A percentile compares a stretch with the other conserved stretches of the same genome.
These are phyloP conservation scores for Euglossa dilemma DNA, from an alignment of 1,140 invertebrate species.

Conservation along the genomic window DNA sequence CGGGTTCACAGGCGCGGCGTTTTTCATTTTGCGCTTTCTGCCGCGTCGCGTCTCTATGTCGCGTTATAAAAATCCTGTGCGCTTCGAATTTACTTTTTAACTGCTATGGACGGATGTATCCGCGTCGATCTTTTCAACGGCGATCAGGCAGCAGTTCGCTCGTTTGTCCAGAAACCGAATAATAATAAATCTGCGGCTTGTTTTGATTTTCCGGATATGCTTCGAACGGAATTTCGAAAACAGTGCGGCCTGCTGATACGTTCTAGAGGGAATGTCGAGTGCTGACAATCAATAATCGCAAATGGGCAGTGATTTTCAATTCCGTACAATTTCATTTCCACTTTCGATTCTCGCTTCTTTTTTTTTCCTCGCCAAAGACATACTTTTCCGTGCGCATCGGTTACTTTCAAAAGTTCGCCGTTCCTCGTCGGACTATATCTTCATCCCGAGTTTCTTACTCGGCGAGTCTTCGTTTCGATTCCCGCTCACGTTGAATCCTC, in stretches of 20 bases:
- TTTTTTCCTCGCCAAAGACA: background rate
- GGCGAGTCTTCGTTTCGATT: background rate
- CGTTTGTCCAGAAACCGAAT: conserved; percentile 2
- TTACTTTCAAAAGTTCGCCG: conserved; percentile 1
- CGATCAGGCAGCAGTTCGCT: background rate
- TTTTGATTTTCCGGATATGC: conserved; percentile 29
- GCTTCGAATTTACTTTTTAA: conserved; percentile 36
- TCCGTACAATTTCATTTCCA: conserved; percentile 55
- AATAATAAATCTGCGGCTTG: background rate
- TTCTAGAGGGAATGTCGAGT: background rate
- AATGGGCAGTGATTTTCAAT: conserved; percentile 63
- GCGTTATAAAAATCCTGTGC: conserved; percentile 9
- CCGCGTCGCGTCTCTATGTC: background rate
- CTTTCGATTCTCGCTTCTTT: background rate
- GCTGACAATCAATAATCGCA: conserved; percentile 34
- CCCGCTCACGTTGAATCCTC: background rate
- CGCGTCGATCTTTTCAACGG: conserved; percentile 40
- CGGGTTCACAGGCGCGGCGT: background rate
- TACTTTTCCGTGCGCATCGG: background rate
- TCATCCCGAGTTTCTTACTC: background rate
- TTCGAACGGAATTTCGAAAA: conserved; percentile 17
- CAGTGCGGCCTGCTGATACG: background rate
- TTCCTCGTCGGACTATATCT: background rate
- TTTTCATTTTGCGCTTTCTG: background rate
- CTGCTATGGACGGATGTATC: conserved; percentile 67